Evolutionary conservation across 2,888 invertebrate genomes (phyloP).

Genomic region (Elmis aenea): DNA sequence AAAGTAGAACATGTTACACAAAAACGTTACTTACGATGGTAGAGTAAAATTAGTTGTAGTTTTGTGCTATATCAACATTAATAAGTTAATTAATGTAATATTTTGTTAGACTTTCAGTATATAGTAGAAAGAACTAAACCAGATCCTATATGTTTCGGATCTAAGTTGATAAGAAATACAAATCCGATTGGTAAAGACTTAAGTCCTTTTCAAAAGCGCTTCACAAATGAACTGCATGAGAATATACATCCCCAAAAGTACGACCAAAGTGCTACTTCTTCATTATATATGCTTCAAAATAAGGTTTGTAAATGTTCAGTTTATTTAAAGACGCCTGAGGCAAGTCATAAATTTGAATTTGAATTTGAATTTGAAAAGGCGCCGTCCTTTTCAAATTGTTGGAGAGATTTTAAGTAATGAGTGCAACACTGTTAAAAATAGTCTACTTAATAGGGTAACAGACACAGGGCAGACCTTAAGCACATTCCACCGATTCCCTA

Average conservation of each 20-base stretch:
- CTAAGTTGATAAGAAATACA: constrained; percentile 31
- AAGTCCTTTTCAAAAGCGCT: constrained; percentile 32
- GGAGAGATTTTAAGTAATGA: no score
- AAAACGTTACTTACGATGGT: background rate
- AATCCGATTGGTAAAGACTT: constrained; percentile 33
- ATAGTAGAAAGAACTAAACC: constrained; percentile 36
- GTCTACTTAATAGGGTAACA: no score
- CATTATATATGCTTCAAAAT: constrained; percentile 28
- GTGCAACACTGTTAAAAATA: no score
- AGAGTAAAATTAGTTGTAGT: constrained; percentile 1
- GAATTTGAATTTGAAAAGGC: no score
- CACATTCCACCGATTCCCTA: no score
- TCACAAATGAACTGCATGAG: constrained; percentile 24
- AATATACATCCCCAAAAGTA: constrained; percentile 32
- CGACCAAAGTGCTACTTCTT: constrained; percentile 29
- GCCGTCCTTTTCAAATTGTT: no score
- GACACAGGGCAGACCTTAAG: no score
- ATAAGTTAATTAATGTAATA: background rate
- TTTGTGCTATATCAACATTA: no score
- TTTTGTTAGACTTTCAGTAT: constrained; percentile 35
- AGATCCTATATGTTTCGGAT: constrained; percentile 38
- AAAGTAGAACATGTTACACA: background rate
- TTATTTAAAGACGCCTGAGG: no score
- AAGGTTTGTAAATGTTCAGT: constrained; percentile 30
- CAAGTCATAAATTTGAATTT: no score